Conservation (phyloP, 2,888 invertebrate species). For the Diabrotica balteata region DNA sequence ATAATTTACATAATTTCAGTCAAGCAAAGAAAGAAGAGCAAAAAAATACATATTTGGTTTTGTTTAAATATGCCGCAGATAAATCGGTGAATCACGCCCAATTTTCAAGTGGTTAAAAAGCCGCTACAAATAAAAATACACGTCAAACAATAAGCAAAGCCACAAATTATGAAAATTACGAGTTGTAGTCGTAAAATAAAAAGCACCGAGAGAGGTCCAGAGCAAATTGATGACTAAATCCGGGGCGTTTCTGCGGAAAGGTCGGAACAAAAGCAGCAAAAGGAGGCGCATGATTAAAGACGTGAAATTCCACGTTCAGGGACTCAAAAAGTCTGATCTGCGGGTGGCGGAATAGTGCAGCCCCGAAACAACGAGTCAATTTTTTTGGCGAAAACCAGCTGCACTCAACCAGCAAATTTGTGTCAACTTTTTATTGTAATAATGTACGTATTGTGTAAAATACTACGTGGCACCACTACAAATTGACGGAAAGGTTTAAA, state of each 20-base stretch:
- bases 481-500: no score
- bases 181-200: constrained; percentile 20
- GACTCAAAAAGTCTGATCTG: constrained; percentile 47
- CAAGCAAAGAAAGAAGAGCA: no score
- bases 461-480: no score
- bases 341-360: constrained; percentile 53
- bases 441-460: no score
- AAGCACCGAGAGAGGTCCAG: constrained; percentile 2
- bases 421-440: no score
- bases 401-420: not conserved
- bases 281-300: constrained; percentile 41
- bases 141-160: constrained; percentile 16
- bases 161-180: constrained; percentile 25
- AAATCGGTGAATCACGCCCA: not conserved
- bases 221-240: constrained; percentile 21
- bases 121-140: constrained; percentile 11
- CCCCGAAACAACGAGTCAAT: constrained; percentile 46
- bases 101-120: not conserved
- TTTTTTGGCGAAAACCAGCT: constrained; percentile 8
- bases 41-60: no score
- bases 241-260: constrained; percentile 28
- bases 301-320: constrained; percentile 44
- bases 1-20: no score
- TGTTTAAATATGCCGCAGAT: not conserved
- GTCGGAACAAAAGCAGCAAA: constrained; percentile 22